Evolutionary conservation across 1,140 invertebrate genomes (phyloP).

Genomic region (Euwallacea fornicatus): DNA sequence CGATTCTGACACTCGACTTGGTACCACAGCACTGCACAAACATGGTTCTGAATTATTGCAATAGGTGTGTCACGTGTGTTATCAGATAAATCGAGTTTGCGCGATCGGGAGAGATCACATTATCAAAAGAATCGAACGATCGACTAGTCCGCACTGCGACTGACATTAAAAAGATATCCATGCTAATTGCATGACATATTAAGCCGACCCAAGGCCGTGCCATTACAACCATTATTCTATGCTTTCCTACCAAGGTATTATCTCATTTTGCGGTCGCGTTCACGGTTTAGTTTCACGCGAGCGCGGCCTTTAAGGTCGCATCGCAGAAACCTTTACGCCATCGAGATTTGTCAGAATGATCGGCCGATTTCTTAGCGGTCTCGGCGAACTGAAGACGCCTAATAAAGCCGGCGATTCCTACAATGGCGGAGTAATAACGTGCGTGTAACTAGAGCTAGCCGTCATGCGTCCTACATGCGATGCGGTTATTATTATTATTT

Average conservation of each 20-base stretch:
- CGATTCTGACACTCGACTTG: too few species aligned
- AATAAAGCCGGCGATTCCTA: too few species aligned
- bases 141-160: constrained; percentile 16
- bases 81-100: constrained; percentile 28
- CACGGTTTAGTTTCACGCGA: too few species aligned
- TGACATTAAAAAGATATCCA: constrained; percentile 33
- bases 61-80: constrained; percentile 35
- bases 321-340: too few species aligned
- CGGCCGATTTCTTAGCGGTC: too few species aligned
- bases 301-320: too few species aligned
- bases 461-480: background rate
- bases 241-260: constrained; percentile 1
- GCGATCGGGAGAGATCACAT: constrained; percentile 23
- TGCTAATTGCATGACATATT: constrained; percentile 33
- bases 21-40: background rate
- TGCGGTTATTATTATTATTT: too few species aligned
- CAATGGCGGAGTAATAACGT: background rate
- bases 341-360: too few species aligned
- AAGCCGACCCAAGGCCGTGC: constrained; percentile 20
- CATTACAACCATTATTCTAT: constrained; percentile 9
- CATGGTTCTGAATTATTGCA: background rate
- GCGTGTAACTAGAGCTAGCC: background rate
- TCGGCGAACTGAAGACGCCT: too few species aligned
- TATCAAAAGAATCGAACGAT: constrained; percentile 37
- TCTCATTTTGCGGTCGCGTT: background rate